Base-by-base conservation (phyloP, 2,797 vertebrate genomes). In the Ataeniobius toweri region DNA sequence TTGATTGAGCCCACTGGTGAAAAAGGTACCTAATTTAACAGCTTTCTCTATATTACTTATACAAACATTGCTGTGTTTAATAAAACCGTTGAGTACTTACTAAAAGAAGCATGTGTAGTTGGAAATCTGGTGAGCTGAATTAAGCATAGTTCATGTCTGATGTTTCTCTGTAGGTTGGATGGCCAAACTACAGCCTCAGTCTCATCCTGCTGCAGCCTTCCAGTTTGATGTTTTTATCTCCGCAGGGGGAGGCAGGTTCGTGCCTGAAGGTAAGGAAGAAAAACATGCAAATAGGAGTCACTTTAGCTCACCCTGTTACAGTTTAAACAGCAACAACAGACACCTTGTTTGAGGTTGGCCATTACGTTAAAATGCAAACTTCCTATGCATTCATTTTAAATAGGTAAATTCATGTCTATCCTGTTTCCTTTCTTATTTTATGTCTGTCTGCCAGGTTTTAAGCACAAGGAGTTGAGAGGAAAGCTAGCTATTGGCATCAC, bases 401-500 rank as follows among this genome's bases (percentile, higher is more conserved):
- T 28, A 14, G 14, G 8, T 20, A 7, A 79, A 39, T 22, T 71
- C 39, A 76, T 53, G n/a, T 72, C 55, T 72, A 12, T 44, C 26
- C 10, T 0, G 22, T 80, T 85, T 80, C 48, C 58, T 63, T 18
- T 46, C 73, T 70, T 36, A 65, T 3, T 82, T 44, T 55, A 3
- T n/a, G 18, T 14, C 14, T 77, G 51, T 24, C 26, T 24, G 1
- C 2, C 84, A 99, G 98, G 98, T 48, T 99, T 99, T 85, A 96
- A 95, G 82, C 91, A 96, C 22, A 97, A 98, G 85, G 97, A 98
- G 92, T 95, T 96, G 3, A 94, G 98, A n/a, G 98, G 98, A 16
- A 97, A 97, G 83, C 80, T 99, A 87, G 98, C 98, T 13, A 99
- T 99, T 0, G 98, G 98, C 80, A 97, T 99, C 94, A 99, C 98